These are phyloP conservation scores for Anolis sagrei DNA, from an alignment of 2,113 vertebrate genomes.

Conservation along the genomic window DNA sequence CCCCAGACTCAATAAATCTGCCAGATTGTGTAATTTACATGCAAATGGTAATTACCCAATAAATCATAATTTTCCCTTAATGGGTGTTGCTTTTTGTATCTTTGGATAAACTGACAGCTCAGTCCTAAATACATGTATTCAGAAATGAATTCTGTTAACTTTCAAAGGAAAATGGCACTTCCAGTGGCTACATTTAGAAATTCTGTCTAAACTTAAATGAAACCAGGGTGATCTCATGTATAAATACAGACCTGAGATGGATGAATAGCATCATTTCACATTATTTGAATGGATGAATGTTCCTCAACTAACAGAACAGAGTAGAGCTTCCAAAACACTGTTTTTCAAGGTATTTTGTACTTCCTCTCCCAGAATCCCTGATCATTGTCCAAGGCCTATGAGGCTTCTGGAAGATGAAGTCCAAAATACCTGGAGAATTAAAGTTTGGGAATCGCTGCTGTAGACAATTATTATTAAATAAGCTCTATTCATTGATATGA, in stretches of 20 bases:
- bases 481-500: background rate
- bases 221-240: background rate
- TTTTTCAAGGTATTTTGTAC: no score
- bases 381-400: no score
- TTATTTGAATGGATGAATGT: no score
- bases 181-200: background rate
- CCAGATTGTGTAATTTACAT: background rate
- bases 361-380: no score
- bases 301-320: no score
- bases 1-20: background rate
- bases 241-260: background rate
- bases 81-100: background rate
- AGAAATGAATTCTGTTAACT: no score
- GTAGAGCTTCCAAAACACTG: no score
- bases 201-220: background rate
- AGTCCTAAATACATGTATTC: background rate
- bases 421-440: background rate
- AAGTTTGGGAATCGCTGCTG: no score
- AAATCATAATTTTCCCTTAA: background rate
- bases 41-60: background rate
- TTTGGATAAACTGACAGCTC: background rate
- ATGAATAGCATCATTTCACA: no score
- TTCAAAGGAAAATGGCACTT: background rate
- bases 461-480: background rate
- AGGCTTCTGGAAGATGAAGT: background rate